A percentile compares a stretch with the other conserved stretches of the same genome.
Evolutionary conservation across 2,797 vertebrate genomes (phyloP).

Genomic region (Heliangelus exortis): DNA sequence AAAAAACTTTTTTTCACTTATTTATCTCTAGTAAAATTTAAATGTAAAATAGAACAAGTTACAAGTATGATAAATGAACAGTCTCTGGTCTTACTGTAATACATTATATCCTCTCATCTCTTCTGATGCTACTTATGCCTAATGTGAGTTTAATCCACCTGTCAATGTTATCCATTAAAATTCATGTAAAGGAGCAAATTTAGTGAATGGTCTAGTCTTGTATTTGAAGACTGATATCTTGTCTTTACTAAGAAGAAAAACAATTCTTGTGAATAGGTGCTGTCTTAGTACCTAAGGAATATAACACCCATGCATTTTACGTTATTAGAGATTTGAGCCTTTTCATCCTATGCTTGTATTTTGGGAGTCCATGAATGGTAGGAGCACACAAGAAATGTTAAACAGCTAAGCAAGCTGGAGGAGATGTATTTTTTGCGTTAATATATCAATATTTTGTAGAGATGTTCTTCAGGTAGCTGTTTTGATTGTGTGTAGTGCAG

Average conservation of each 20-base stretch:
- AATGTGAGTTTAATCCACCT: not conserved
- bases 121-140: not conserved
- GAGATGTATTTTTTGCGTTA: not conserved
- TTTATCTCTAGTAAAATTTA: not conserved
- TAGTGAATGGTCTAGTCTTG: not conserved
- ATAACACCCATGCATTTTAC: not conserved
- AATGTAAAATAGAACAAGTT: constrained; percentile 14
- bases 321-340: not conserved
- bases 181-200: not conserved
- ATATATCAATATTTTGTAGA: not conserved
- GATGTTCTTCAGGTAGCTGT: not conserved
- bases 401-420: not conserved
- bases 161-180: not conserved
- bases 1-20: constrained; percentile 7
- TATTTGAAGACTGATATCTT: not conserved
- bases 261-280: not conserved
- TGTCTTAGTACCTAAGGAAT: not conserved
- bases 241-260: not conserved
- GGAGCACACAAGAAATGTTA: not conserved
- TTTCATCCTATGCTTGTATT: not conserved
- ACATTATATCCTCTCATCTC: not conserved
- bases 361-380: not conserved
- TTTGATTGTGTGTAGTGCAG: not conserved
- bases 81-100: not conserved
- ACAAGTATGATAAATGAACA: not conserved